Evolutionary conservation across 2,888 invertebrate species (phyloP), one percentile per base, ranked within the genome.

Genomic region (Microdon myrmicae): DNA sequence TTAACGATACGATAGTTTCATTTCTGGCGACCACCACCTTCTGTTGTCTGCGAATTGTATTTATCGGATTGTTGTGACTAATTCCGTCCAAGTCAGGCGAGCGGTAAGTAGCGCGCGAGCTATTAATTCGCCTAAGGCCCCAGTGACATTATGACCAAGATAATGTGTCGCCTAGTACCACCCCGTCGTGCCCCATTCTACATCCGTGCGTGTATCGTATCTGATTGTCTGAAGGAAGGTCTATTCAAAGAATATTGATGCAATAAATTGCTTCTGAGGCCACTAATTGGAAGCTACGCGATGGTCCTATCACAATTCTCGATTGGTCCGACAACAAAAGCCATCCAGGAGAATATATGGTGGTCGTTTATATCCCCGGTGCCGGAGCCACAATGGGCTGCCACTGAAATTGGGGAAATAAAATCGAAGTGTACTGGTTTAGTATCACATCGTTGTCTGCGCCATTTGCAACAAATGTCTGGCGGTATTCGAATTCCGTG

Each of bases 41-140:
- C 41, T 37, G 12, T 43, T 44, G 25, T 45, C 44, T 20, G 12
- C 29, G 47, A 41, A 64, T 41, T 49, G 28, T 47, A 45, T 64
- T 64, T 64, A 64, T 64, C 56, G 61, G 61, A 51, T 51, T 64
- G 61, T 64, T 64, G 61, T 64, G 56, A 64, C 61, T 56, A 56
- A 64, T 64, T 56, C 51, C 23, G 56, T 26, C 26, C 55, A 49
- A 61, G 38, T 61, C 49, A 44, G 49, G 31, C 41, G 44, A 31
- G 17, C 31, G n/a, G 56, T 64, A 64, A 64, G 61, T 56, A 56
- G 61, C n/a, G n/a, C n/a, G n/a, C n/a, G n/a, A n/a, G n/a, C 56
- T 56, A 64, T 64, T 64, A 64, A 64, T 64, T 64, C 56, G 61
- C 45, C 56, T 41, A 45, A 51, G 41, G 49, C 56, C 56, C 45